Percentiles rank a stretch among this genome's conserved stretches.
phyloP scores from a whole-genome alignment of 2,888 invertebrate species.

The Notodonta dromedarius region DNA sequence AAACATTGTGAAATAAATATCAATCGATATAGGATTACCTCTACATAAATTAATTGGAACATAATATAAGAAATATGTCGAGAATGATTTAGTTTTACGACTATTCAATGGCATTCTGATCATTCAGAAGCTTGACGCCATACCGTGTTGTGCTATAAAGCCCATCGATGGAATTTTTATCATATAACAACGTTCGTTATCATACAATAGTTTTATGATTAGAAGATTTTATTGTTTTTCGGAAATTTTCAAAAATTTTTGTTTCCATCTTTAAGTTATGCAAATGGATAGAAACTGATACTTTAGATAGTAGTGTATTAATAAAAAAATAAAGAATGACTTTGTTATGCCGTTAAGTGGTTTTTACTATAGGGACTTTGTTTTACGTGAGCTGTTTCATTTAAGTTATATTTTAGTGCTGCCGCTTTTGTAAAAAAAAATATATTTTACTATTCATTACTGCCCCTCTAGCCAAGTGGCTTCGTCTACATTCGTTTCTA shows the following conservation, averaged over 20 bases:
- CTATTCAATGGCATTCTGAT: slow-evolving; percentile 50
- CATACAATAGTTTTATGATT: slow-evolving; percentile 15
- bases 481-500: no score
- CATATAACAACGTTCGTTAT: slow-evolving; percentile 15
- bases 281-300: no score
- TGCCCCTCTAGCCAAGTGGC: no score
- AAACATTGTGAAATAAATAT: not conserved
- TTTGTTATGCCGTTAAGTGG: slow-evolving; percentile 11
- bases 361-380: slow-evolving; percentile 2
- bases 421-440: no score
- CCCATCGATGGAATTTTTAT: slow-evolving; percentile 16
- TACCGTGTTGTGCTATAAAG: slow-evolving; percentile 43
- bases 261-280: not conserved
- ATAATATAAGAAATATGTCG: slow-evolving; percentile 18
- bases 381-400: slow-evolving; percentile 5
- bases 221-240: slow-evolving; percentile 6
- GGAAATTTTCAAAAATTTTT: slow-evolving; percentile 14
- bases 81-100: slow-evolving; percentile 40
- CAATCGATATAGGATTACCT: not conserved
- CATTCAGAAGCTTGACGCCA: slow-evolving; percentile 55
- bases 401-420: not conserved
- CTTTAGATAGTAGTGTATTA: slow-evolving; percentile 4
- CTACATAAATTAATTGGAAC: not conserved
- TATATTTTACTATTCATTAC: not conserved
- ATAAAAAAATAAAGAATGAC: slow-evolving; percentile 9